Conservation (phyloP, 2,113 vertebrate species). For the Leptosomus discolor region DNA sequence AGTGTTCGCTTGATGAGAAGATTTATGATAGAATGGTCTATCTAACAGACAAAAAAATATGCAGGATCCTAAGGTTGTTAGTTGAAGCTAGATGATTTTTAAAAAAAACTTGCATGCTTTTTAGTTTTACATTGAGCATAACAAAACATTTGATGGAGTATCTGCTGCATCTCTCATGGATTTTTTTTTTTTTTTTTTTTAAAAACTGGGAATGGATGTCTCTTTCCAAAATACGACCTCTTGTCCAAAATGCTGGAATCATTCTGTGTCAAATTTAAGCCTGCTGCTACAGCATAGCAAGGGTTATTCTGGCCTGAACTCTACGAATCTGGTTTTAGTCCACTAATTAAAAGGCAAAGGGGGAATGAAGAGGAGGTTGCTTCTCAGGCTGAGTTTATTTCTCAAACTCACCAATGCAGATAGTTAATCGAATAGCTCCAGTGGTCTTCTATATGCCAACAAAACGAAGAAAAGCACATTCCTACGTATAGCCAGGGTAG, state of each 20-base stretch:
- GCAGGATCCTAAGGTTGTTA: background rate
- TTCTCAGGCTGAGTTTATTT: background rate
- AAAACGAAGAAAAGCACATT: constrained; percentile 99
- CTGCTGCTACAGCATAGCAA: background rate
- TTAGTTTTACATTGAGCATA: background rate
- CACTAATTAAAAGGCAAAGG: background rate
- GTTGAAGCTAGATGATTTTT: constrained; percentile 3
- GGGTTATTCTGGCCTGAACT: background rate
- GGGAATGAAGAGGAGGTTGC: background rate
- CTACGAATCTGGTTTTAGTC: background rate
- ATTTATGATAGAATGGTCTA: constrained; percentile 42
- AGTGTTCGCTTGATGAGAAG: constrained; percentile 2
- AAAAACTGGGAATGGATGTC: constrained; percentile 51
- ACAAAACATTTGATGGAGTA: constrained; percentile 29
- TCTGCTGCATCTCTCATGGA: background rate
- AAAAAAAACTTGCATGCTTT: background rate
- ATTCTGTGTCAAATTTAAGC: background rate
- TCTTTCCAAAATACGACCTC: constrained; percentile 45
- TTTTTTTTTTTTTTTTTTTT: no score
- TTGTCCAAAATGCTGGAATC: background rate
- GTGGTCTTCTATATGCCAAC: constrained; percentile 99
- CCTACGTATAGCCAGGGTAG: constrained; percentile 97
- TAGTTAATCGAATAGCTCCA: constrained; percentile 99
- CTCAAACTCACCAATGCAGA: constrained; percentile 88
- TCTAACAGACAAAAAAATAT: background rate